Evolutionary conservation across 2,113 vertebrate species (phyloP).

Genomic region (Eublepharis macularius): DNA sequence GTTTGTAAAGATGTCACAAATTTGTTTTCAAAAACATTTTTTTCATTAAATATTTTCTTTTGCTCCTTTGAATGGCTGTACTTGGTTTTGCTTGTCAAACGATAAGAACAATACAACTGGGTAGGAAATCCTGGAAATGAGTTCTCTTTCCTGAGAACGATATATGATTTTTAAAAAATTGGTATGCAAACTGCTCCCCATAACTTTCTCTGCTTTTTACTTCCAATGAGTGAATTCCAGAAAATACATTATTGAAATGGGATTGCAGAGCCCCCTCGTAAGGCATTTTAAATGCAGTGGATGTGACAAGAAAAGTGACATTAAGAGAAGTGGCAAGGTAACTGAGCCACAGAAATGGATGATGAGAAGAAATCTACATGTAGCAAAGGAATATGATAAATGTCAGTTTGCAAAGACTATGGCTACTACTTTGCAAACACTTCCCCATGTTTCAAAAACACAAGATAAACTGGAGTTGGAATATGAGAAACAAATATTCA

Average conservation of each 20-base stretch:
- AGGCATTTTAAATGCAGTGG: not conserved
- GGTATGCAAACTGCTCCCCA: no score
- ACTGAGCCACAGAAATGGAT: not conserved
- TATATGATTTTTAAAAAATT: not conserved
- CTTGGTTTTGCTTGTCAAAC: no score
- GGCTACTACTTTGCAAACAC: not conserved
- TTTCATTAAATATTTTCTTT: no score
- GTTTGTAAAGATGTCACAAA: no score
- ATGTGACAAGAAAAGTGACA: not conserved
- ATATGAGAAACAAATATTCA: constrained; percentile 31
- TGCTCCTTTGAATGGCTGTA: no score
- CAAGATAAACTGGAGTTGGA: not conserved
- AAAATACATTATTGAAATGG: not conserved
- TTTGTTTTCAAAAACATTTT: no score
- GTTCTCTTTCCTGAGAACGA: not conserved
- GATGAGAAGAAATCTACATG: not conserved
- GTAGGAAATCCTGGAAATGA: not conserved
- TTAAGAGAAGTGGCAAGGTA: not conserved
- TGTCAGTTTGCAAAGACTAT: not conserved
- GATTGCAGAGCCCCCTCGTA: not conserved
- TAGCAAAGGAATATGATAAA: not conserved
- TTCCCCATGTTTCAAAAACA: not conserved
- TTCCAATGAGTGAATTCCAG: not conserved
- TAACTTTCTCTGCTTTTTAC: not conserved
- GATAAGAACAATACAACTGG: no score